Base-by-base conservation (phyloP, 2,888 invertebrate genomes). In the Orgyia antiqua region DNA sequence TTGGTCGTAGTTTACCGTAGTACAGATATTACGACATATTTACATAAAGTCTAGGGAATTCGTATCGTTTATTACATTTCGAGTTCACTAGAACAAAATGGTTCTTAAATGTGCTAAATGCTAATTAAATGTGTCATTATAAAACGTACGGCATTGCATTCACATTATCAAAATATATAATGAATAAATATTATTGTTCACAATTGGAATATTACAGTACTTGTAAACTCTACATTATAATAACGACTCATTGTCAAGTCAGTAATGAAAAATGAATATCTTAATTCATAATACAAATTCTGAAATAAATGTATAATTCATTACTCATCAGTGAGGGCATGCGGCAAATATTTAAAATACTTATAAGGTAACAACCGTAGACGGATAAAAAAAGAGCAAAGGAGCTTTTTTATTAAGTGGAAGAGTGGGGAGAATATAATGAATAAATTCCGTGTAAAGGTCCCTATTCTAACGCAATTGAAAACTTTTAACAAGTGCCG, bases 401-500 rank as follows among this genome's bases (percentile, higher is more conserved):
- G 67, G 61, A 70, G 68, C 63, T 69, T 83, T 15, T 65, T 82
- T 80, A 84, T 83, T 78, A 82, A 77, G 74, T 68, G 68, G 69
- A 60, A 67, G 66, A 63, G 60, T 58, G 61, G 65, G 64, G 62
- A 66, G 74, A 77, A 74, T 74, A 77, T 82, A 83, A 84, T 82
- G 84, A 86, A 86, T 86, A 86, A 86, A 84, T 84, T 84, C 78
- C 69, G 70, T 70, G 72, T 80, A 70, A 76, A 73, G 72, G 59
- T 66, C 23, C 24, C 70, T 71, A 68, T 70, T 71, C 63, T 84
- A 83, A 84, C 76, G 83, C 83, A 84, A 86, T 86, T 84, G 86
- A 84, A 84, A 86, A 84, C 80, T 84, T 86, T 84, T 83, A 83
- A 84, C 84, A 83, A 86, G 84, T 83, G 82, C 73, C 71, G 73